Evolutionary conservation across 1,140 invertebrate genomes (phyloP), one percentile per base, ranked within the genome.

Genomic region (Zaprionus camerounensis): DNA sequence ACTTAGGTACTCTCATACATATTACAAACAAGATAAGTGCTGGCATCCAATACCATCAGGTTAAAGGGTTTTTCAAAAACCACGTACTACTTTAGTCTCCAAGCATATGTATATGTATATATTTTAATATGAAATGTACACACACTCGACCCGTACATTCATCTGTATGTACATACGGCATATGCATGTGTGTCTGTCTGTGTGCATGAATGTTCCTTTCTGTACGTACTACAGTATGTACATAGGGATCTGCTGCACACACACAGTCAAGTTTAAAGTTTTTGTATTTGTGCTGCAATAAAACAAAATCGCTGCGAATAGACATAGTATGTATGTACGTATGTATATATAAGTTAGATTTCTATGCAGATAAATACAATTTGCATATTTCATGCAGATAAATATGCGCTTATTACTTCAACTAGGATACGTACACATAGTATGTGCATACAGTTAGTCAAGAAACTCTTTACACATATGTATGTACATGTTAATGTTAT

Each of bases 11-110:
- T 46, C 9, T 34, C 31, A 34, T 34, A 11, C 41, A 46, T 17
- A 46, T 46, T 17, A 17, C 41, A 46, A 46, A 46, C 41, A 46
- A 46, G 53, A 56, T 56, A 56, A 56, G 53, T 5, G 15, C n/a
- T n/a, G 17, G 41, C 41, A 46, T 7, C n/a, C 41, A 46, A 46
- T 46, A 46, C 15, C 53, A 56, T 22, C 22, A 56, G 22, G 20
- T 28, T 26, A 17, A 66, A 66, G n/a, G 51, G 51, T 66, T 66
- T 36, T 66, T 24, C 0, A 46, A 67, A 67, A 53, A 67, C 65
- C 56, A 59, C 46, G 67, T 69, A 69, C 53, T 56, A n/a, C 53
- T 22, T 55, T 44, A 13, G 20, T 46, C 41, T 44, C n/a, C 41
- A 46, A 46, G 41, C 15, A 12, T 38, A 38, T 9, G 31, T 34